phyloP scores from a whole-genome alignment of 2,888 invertebrate species.

The Catotricha subobsoleta region DNA sequence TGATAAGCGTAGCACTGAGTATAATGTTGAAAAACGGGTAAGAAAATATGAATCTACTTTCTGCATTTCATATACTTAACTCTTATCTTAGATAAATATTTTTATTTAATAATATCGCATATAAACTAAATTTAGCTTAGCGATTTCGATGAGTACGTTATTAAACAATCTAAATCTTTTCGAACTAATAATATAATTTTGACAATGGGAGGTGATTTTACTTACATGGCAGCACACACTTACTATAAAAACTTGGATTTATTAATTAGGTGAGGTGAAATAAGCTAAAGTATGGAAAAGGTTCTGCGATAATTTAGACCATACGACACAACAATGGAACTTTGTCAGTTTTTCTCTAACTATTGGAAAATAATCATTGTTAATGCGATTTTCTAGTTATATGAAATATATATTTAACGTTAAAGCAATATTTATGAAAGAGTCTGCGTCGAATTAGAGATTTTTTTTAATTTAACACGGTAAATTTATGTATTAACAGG shows the following conservation, averaged over 20 bases:
- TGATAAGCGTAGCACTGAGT: conserved; percentile 57
- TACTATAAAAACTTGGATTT: conserved; percentile 76
- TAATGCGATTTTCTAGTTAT: no score
- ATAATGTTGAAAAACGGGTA: conserved; percentile 63
- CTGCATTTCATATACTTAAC: not conserved
- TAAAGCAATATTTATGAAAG: no score
- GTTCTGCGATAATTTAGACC: no score
- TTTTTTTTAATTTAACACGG: no score
- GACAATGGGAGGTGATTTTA: conserved; percentile 87
- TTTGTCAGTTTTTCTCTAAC: no score
- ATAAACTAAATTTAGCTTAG: conserved; percentile 24
- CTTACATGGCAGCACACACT: conserved; percentile 60
- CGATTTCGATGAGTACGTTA: conserved; percentile 39
- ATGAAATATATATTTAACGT: not conserved
- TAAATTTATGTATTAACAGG: conserved; percentile 32
- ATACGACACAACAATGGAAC: no score
- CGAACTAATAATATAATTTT: conserved; percentile 56
- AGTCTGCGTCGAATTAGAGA: no score
- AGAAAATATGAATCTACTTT: conserved; percentile 14
- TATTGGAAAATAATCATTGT: no score
- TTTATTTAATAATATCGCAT: not conserved
- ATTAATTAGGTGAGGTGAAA: conserved; percentile 46
- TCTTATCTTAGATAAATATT: not conserved
- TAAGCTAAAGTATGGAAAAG: no score
- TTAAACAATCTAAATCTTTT: conserved; percentile 38